Percentiles rank a stretch among this genome's conserved stretches.
Evolutionary conservation across 2,113 vertebrate species (phyloP).

Genomic region (Barbus barbus): DNA sequence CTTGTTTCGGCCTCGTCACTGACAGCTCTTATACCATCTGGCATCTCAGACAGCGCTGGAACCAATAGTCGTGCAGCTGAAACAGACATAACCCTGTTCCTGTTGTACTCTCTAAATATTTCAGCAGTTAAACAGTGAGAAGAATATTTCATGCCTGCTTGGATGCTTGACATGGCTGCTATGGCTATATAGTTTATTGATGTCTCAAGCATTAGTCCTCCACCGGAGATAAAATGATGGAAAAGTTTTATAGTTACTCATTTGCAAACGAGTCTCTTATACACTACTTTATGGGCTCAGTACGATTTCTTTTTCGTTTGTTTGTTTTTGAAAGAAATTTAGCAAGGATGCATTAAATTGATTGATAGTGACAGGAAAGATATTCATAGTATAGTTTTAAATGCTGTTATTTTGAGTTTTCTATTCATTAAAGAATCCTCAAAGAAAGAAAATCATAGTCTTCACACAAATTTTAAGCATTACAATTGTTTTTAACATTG

Average conservation of each 20-base stretch:
- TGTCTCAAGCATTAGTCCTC: background rate
- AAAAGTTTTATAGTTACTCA: background rate
- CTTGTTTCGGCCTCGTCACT: background rate
- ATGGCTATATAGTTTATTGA: background rate
- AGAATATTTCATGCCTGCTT: slow-evolving; percentile 5
- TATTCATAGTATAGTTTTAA: too few relatives aligned
- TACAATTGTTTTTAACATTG: too few relatives aligned
- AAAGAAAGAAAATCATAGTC: too few relatives aligned
- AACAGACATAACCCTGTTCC: slow-evolving; percentile 4
- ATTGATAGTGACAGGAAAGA: too few relatives aligned
- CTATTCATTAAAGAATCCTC: too few relatives aligned
- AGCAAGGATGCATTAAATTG: background rate
- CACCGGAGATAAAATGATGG: background rate
- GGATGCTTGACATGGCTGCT: background rate
- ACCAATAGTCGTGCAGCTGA: background rate
- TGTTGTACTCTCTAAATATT: slow-evolving; percentile 24
- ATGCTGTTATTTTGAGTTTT: too few relatives aligned
- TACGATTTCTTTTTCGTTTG: background rate
- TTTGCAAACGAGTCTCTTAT: background rate
- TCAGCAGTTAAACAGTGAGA: slow-evolving; percentile 2
- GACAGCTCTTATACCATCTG: background rate
- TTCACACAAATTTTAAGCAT: too few relatives aligned
- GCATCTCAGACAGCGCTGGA: slow-evolving; percentile 5
- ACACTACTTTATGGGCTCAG: background rate
- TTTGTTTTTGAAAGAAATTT: background rate